Conservation (phyloP, 2,888 invertebrate genomes). For the Cantharis rustica region DNA sequence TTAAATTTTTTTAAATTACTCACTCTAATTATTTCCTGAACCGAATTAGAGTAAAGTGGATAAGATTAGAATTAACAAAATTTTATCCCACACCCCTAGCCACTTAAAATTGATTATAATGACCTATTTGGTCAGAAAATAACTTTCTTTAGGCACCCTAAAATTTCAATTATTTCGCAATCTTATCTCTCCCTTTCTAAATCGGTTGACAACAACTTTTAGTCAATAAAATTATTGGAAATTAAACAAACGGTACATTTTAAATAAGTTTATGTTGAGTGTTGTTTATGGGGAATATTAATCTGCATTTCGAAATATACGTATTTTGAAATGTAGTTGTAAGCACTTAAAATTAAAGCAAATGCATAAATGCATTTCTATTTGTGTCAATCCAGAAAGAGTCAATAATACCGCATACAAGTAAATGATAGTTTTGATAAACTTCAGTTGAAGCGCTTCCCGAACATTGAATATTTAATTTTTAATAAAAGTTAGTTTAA, state of each 20-base stretch:
- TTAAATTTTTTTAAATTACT: no score
- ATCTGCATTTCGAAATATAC: no score
- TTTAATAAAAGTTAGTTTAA: background rate
- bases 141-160: no score
- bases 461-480: background rate
- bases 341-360: background rate
- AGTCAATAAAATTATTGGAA: background rate
- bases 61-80: no score
- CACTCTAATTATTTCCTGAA: no score
- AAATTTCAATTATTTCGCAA: background rate
- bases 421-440: background rate
- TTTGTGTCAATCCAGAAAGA: background rate
- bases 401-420: background rate
- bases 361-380: background rate
- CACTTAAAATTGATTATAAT: no score
- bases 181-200: background rate
- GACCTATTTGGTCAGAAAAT: no score
- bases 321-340: background rate
- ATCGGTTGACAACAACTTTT: background rate
- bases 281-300: no score
- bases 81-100: no score
- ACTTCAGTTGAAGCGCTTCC: background rate
- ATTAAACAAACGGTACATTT: no score
- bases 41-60: no score
- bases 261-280: no score